A percentile compares a stretch with the other conserved stretches of the same genome.
Evolutionary conservation across 2,797 vertebrate species (phyloP).

Genomic region (Lacerta viridis): DNA sequence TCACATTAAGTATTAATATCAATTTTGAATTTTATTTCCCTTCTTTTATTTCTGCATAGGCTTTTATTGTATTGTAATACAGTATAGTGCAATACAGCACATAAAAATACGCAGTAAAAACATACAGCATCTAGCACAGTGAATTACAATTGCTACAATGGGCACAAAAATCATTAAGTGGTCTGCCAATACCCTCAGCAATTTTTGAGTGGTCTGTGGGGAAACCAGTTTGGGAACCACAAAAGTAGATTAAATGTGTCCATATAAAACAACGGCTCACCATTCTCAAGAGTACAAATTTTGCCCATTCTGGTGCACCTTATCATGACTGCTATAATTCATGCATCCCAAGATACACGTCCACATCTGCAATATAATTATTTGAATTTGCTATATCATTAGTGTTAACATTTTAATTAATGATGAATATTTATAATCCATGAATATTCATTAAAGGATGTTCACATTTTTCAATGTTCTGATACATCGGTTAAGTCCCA

Average conservation of each 20-base stretch:
- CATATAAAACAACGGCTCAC: background rate
- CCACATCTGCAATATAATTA: slow-evolving; percentile 42
- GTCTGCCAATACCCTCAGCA: too few relatives aligned
- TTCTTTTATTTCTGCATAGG: background rate
- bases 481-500: slow-evolving; percentile 16
- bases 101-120: too few relatives aligned
- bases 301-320: slow-evolving; percentile 22
- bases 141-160: too few relatives aligned
- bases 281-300: slow-evolving; percentile 23
- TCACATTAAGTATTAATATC: too few relatives aligned
- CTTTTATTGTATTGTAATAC: too few relatives aligned
- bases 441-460: slow-evolving; percentile 54
- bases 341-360: slow-evolving; percentile 38
- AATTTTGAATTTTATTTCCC: too few relatives aligned
- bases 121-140: too few relatives aligned
- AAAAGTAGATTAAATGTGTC: background rate
- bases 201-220: too few relatives aligned
- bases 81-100: too few relatives aligned
- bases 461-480: slow-evolving; percentile 35
- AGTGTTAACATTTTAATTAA: slow-evolving; percentile 51
- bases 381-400: slow-evolving; percentile 51
- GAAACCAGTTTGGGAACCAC: background rate
- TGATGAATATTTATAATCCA: slow-evolving; percentile 45
- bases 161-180: too few relatives aligned
- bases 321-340: slow-evolving; percentile 37